Evolutionary conservation across 2,888 invertebrate species (phyloP).

Genomic region (Hemicrepidius hirtus): DNA sequence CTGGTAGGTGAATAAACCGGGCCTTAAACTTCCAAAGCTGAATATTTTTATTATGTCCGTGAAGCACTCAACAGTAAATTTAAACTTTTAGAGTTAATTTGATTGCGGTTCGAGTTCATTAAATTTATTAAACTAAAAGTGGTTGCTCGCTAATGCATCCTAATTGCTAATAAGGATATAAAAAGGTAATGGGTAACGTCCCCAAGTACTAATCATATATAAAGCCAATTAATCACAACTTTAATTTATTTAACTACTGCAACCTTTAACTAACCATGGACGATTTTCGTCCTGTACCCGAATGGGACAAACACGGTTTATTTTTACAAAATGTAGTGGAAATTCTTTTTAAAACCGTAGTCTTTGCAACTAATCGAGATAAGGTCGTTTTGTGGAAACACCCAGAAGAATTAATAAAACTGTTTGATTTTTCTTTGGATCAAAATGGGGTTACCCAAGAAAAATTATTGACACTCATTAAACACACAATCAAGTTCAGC

Average conservation of each 20-base stretch:
- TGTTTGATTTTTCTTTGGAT: slow-evolving; percentile 69
- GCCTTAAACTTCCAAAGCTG: slow-evolving; percentile 20
- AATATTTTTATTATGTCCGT: slow-evolving; percentile 42
- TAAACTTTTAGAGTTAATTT: slow-evolving; percentile 50
- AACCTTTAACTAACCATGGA: slow-evolving; percentile 56
- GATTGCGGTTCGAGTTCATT: slow-evolving; percentile 47
- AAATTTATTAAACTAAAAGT: slow-evolving; percentile 50
- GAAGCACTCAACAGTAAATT: slow-evolving; percentile 47
- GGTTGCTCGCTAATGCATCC: slow-evolving; percentile 48
- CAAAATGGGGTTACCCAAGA: slow-evolving; percentile 70
- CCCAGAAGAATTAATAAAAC: slow-evolving; percentile 71
- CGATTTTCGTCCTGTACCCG: slow-evolving; percentile 67
- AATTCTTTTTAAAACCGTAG: slow-evolving; percentile 69
- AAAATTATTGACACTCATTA: slow-evolving; percentile 70
- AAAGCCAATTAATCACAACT: slow-evolving; percentile 40
- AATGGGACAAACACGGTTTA: slow-evolving; percentile 67
- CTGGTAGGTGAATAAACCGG: no score
- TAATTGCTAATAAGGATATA: slow-evolving; percentile 48
- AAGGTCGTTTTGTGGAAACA: slow-evolving; percentile 74
- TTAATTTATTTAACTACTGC: slow-evolving; percentile 38
- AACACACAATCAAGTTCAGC: slow-evolving; percentile 74
- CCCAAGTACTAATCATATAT: slow-evolving; percentile 43
- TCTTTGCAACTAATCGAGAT: slow-evolving; percentile 70
- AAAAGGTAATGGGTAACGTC: slow-evolving; percentile 39
- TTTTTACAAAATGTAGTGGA: slow-evolving; percentile 70